phyloP scores from a whole-genome alignment of 2,888 invertebrate species.

The Cerastis rubricosa region DNA sequence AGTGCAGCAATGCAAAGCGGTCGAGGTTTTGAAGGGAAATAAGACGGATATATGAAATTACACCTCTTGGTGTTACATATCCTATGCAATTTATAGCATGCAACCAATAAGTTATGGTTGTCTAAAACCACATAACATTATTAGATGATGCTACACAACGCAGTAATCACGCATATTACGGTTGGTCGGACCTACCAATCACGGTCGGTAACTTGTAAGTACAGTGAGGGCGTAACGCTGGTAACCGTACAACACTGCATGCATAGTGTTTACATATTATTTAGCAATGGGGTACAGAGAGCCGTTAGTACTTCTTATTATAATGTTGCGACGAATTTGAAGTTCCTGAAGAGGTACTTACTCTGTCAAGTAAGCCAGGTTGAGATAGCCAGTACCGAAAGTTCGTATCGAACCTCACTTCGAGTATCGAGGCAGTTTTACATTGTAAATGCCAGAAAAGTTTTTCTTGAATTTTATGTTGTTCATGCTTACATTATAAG shows the following conservation, averaged over 20 bases:
- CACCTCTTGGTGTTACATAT: not conserved
- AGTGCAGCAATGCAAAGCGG: not conserved
- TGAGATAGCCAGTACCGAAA: not conserved
- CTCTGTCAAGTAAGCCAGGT: not conserved
- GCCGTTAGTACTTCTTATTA: slow-evolving; percentile 43
- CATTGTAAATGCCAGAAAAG: not conserved
- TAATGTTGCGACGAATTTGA: slow-evolving; percentile 22
- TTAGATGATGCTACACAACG: slow-evolving; percentile 31
- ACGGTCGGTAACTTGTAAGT: slow-evolving; percentile 23
- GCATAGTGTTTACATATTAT: slow-evolving; percentile 51
- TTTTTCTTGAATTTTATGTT: not conserved
- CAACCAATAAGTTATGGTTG: slow-evolving; percentile 42
- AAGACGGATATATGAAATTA: not conserved
- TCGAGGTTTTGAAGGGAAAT: not conserved
- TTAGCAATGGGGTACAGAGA: slow-evolving; percentile 27
- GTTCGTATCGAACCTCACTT: not conserved
- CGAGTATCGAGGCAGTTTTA: not conserved
- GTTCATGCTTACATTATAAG: not conserved
- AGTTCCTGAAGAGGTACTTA: not conserved
- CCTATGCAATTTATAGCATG: slow-evolving; percentile 1
- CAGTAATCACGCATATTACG: slow-evolving; percentile 52
- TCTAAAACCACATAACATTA: slow-evolving; percentile 24
- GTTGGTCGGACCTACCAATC: slow-evolving; percentile 35
- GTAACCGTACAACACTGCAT: slow-evolving; percentile 24
- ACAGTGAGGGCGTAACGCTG: slow-evolving; percentile 15